Evolutionary conservation across 1,140 invertebrate species (phyloP).

Genomic region (Ectropis grisescens): DNA sequence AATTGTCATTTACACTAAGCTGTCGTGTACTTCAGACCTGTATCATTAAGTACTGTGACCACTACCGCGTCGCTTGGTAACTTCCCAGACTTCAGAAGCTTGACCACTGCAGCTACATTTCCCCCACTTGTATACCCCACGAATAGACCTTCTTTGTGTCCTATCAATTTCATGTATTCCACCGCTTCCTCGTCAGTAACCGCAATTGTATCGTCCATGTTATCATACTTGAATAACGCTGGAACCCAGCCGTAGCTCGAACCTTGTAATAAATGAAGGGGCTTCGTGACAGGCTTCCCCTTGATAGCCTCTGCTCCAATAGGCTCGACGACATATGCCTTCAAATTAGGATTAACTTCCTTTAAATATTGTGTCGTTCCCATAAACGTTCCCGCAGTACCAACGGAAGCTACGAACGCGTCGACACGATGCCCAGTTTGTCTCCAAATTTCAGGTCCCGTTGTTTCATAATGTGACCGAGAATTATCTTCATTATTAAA

Average conservation of each 20-base stretch:
- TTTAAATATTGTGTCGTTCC: conserved; percentile 49
- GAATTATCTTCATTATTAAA: conserved; percentile 42
- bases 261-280: conserved; percentile 52
- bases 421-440: conserved; percentile 51
- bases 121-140: conserved; percentile 58
- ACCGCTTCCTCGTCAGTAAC: conserved; percentile 48
- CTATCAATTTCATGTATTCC: conserved; percentile 48
- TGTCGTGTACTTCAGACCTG: conserved; percentile 47
- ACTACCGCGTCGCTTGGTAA: conserved; percentile 46
- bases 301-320: conserved; percentile 46
- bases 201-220: conserved; percentile 39
- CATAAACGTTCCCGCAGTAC: conserved; percentile 49
- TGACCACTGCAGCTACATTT: conserved; percentile 49
- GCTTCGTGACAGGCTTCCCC: conserved; percentile 43
- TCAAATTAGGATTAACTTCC: conserved; percentile 41
- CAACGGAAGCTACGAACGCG: conserved; percentile 48
- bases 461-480: conserved; percentile 38
- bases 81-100: conserved; percentile 37
- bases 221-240: conserved; percentile 40
- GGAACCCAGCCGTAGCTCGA: conserved; percentile 54
- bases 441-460: conserved; percentile 56
- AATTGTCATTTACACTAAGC: too few relatives aligned
- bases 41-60: conserved; percentile 47
- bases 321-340: conserved; percentile 45
- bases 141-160: conserved; percentile 50